Base-by-base conservation (phyloP, 2,797 vertebrate genomes). In the Meda fulgida region DNA sequence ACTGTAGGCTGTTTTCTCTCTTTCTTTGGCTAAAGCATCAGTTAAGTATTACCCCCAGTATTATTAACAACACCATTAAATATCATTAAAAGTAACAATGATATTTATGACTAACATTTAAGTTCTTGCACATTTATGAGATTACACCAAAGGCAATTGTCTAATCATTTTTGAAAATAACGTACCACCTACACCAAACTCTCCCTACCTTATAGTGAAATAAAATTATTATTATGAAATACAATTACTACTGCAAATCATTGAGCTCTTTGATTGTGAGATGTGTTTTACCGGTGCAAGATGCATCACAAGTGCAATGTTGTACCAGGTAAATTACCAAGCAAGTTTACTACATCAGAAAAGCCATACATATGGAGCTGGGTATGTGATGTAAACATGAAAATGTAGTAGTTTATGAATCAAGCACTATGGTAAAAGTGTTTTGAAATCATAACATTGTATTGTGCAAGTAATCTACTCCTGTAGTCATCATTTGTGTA, bases 11-110 rank as follows among this genome's bases (percentile, higher is more conserved):
- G 63, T 10, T 51, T 65, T 67, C 29, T 51, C 43, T 46, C 21
- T 67, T 65, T 31, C 26, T 80, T 80, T 67, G 60, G 63, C 26
- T 23, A 23, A 55, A 21, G 11, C 43, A 46, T 51, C 26, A 63
- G 55, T 40, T 40, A 71, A 36, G 4, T 3, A 63, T 65, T 48
- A 46, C 11, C 26, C 40, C 6, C 29, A n/a, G 19, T 14, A 51
- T 80, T 23, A 66, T 19, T 51, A 46, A 67, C 63, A 48, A n/a
- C 78, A 67, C 43, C 43, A 48, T 66, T 80, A 34, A 51, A 80
- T 66, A 23, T 66, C 29, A 80, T 80, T 48, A 46, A 31, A 65
- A 21, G 38, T 23, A 43, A 23, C 77, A 79, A 31, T 78, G 40
- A 48, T 31, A 23, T 80, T 23, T 67, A 34, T 34, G 21, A 51